phyloP scores from a whole-genome alignment of 2,797 vertebrate species.

The Silurus aristotelis region DNA sequence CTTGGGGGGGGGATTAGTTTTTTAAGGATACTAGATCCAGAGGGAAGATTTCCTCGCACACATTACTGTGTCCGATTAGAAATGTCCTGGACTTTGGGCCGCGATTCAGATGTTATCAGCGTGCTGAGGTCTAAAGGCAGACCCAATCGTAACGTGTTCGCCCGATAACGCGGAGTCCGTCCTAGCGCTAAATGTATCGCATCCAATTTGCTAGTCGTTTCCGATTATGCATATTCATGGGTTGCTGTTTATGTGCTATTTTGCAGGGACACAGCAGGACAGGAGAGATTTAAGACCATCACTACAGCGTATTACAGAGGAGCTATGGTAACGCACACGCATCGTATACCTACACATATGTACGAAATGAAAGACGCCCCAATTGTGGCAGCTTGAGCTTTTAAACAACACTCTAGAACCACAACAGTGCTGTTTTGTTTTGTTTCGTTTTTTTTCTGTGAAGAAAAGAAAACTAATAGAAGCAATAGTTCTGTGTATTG shows the following conservation, averaged over 20 bases:
- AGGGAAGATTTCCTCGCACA: background rate
- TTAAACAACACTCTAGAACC: too few species aligned
- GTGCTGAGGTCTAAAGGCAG: background rate
- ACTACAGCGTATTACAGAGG: conserved; percentile 95
- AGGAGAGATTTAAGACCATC: conserved; percentile 96
- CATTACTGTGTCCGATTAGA: background rate
- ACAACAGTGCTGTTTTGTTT: too few species aligned
- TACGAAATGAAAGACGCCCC: background rate
- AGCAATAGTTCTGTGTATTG: too few species aligned
- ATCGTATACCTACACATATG: conserved; percentile 2
- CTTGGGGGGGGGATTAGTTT: background rate
- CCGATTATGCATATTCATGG: background rate
- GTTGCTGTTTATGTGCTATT: background rate
- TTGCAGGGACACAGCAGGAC: conserved; percentile 93
- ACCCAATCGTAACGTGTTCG: background rate
- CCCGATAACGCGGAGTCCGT: conserved; percentile 33
- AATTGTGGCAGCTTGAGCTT: background rate
- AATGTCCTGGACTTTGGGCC: background rate
- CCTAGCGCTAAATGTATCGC: background rate
- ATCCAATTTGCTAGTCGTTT: background rate
- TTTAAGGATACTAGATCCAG: background rate
- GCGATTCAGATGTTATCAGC: background rate
- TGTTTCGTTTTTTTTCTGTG: background rate
- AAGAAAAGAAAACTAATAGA: background rate
- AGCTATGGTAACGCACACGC: conserved; percentile 80